A percentile compares a stretch with the other conserved stretches of the same genome.
Evolutionary conservation across 1,140 invertebrate genomes (phyloP).

Genomic region (Lepidurus arcticus): DNA sequence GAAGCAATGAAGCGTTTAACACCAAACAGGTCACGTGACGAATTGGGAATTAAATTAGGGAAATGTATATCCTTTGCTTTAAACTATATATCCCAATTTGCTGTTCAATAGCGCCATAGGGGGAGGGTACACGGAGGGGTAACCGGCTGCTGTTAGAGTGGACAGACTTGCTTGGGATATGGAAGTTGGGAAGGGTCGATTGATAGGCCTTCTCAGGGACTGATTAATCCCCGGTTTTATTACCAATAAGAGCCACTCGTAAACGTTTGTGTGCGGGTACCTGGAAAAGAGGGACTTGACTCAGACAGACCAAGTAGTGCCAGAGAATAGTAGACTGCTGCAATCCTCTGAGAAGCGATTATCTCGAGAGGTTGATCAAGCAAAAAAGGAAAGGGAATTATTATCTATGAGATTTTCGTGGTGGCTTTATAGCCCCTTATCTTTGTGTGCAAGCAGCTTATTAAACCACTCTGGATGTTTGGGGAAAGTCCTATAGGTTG

Average conservation of each 20-base stretch:
- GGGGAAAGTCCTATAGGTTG: background rate
- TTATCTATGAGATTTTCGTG: background rate
- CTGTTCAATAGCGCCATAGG: background rate
- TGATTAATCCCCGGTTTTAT: conserved; percentile 13
- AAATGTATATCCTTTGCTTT: conserved; percentile 12
- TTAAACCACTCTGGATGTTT: background rate
- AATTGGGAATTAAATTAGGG: conserved; percentile 19
- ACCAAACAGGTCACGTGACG: conserved; percentile 13
- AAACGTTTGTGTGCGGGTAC: conserved; percentile 15
- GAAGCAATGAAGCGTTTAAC: background rate
- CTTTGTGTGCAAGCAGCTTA: background rate
- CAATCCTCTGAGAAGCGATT: background rate
- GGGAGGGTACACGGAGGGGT: background rate
- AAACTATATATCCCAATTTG: conserved; percentile 16
- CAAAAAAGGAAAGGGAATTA: background rate
- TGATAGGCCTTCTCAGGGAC: background rate
- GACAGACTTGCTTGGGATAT: background rate
- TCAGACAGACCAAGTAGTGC: background rate
- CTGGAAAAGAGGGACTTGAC: conserved; percentile 13
- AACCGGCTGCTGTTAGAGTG: background rate
- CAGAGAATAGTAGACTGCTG: background rate
- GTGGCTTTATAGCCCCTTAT: background rate
- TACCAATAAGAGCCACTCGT: conserved; percentile 15
- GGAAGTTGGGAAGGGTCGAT: background rate
- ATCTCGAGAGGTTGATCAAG: background rate